A percentile compares a stretch with the other conserved stretches of the same genome.
Conservation (phyloP, 1,140 invertebrate species). For the Zaprionus inermis region DNA sequence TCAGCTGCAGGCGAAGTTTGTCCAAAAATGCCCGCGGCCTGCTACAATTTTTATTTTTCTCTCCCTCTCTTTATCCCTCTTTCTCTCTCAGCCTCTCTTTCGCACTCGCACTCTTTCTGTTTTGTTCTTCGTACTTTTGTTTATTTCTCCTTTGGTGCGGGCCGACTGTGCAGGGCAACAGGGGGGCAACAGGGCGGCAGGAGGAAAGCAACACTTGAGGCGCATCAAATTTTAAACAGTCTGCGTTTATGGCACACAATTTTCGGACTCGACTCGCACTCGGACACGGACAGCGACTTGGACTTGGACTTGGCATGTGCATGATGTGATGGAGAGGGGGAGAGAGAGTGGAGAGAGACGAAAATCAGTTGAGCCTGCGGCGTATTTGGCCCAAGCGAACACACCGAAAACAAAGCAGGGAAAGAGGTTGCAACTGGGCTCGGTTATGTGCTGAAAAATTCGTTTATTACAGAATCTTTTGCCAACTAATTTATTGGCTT, state of each 20-base stretch:
- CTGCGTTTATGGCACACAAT: conserved; percentile 81
- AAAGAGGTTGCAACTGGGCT: conserved; percentile 59
- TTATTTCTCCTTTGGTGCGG: conserved; percentile 80
- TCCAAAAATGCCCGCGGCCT: conserved; percentile 69
- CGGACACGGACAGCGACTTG: conserved; percentile 20
- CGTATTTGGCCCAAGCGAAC: conserved; percentile 62
- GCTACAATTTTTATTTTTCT: conserved; percentile 67
- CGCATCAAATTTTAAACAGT: conserved; percentile 81
- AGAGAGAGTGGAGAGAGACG: conserved; percentile 35
- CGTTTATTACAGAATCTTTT: conserved; percentile 80
- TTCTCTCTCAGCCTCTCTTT: background rate
- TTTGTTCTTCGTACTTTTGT: conserved; percentile 79
- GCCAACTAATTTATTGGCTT: conserved; percentile 73
- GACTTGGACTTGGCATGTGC: conserved; percentile 63
- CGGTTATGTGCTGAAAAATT: conserved; percentile 63
- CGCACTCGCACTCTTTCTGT: conserved; percentile 26
- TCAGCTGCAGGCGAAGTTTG: conserved; percentile 76
- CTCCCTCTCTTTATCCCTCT: conserved; percentile 15
- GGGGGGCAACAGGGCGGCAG: conserved; percentile 3
- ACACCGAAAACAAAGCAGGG: conserved; percentile 22
- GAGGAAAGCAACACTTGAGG: conserved; percentile 64
- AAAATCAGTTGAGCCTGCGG: conserved; percentile 73
- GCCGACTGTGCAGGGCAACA: background rate
- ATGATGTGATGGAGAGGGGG: conserved; percentile 54
- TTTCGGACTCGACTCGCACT: conserved; percentile 40